phyloP scores from a whole-genome alignment of 2,113 vertebrate species.

The Mobula hypostoma region DNA sequence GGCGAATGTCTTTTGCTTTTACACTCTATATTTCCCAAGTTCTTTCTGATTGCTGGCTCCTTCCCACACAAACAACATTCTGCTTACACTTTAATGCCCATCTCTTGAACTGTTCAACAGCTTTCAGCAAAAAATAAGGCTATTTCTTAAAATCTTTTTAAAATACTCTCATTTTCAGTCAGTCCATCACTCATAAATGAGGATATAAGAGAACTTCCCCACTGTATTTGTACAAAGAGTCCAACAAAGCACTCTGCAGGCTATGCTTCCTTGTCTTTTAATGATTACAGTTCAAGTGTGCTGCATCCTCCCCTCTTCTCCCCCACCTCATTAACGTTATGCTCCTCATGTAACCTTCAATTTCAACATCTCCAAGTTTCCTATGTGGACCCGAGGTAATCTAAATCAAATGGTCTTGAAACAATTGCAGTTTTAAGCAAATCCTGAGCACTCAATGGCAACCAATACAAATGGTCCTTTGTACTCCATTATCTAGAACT shows the following conservation, averaged over 20 bases:
- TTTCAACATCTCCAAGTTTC: not conserved
- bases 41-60: not conserved
- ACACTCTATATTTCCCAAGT: not conserved
- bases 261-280: not conserved
- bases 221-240: not conserved
- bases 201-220: not conserved
- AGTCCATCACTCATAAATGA: not conserved
- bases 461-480: not conserved
- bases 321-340: not conserved
- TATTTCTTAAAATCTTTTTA: not conserved
- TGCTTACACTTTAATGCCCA: not conserved
- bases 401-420: not conserved
- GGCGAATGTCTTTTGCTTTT: not conserved
- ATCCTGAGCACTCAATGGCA: too few relatives aligned
- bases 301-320: not conserved
- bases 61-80: not conserved
- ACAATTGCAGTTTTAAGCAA: not conserved
- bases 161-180: not conserved
- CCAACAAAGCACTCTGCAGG: not conserved
- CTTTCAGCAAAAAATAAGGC: not conserved
- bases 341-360: not conserved
- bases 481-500: not conserved
- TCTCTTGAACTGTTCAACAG: not conserved
- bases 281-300: not conserved
- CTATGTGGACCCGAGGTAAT: not conserved